These are phyloP conservation scores for Flexamia atlantica DNA, from an alignment of 2,888 invertebrate species.

Conservation along the genomic window DNA sequence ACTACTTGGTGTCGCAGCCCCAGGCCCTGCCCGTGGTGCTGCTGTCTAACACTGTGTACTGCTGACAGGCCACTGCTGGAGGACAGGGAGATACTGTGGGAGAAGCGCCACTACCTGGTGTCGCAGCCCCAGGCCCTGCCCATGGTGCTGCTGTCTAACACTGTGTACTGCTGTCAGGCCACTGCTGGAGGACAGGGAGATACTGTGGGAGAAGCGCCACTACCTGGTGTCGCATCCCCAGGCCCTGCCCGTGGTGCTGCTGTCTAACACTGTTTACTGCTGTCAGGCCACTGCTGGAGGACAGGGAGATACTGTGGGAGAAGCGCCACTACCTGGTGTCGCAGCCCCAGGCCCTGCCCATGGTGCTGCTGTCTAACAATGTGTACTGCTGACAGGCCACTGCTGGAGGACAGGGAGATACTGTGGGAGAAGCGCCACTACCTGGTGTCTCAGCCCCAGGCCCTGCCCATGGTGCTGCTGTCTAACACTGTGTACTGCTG, in stretches of 20 bases:
- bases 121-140: slow-evolving; percentile 91
- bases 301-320: slow-evolving; percentile 93
- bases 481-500: slow-evolving; percentile 86
- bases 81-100: slow-evolving; percentile 92
- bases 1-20: slow-evolving; percentile 90
- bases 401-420: slow-evolving; percentile 85
- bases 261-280: too few species aligned
- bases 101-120: slow-evolving; percentile 93
- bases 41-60: slow-evolving; percentile 89
- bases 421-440: slow-evolving; percentile 97
- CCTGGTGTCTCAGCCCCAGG: slow-evolving; percentile 89
- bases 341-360: slow-evolving; percentile 91
- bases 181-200: slow-evolving; percentile 86
- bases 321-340: slow-evolving; percentile 93
- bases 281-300: slow-evolving; percentile 82
- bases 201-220: slow-evolving; percentile 96
- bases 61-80: slow-evolving; percentile 80
- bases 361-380: slow-evolving; percentile 89
- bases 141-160: slow-evolving; percentile 87
- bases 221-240: slow-evolving; percentile 90
- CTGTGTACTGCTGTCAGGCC: slow-evolving; percentile 95
- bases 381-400: slow-evolving; percentile 81
- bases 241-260: slow-evolving; percentile 88
- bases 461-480: slow-evolving; percentile 88
- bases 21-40: slow-evolving; percentile 90